These are phyloP conservation scores for Tinea semifulvella DNA, from an alignment of 2,888 invertebrate species.

Conservation along the genomic window DNA sequence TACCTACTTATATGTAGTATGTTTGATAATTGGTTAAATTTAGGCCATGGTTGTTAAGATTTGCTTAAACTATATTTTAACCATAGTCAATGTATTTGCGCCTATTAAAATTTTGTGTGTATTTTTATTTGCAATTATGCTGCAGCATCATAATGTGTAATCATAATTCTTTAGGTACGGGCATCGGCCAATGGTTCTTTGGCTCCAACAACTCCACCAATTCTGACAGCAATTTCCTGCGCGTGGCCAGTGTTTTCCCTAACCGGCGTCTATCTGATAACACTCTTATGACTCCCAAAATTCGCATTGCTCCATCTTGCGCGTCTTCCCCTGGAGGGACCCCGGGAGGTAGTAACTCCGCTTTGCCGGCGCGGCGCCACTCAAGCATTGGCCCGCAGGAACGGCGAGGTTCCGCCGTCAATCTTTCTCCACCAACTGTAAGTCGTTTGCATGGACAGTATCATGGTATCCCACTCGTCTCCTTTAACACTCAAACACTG, in stretches of 20 bases:
- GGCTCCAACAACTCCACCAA: constrained; percentile 85
- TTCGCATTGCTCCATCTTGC: constrained; percentile 87
- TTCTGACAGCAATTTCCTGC: constrained; percentile 82
- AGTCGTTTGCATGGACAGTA: constrained; percentile 50
- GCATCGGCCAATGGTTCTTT: constrained; percentile 84
- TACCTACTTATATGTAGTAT: too few relatives aligned
- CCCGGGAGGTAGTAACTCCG: constrained; percentile 77
- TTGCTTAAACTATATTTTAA: too few relatives aligned
- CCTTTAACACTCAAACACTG: too few relatives aligned
- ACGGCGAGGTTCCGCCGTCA: constrained; percentile 82
- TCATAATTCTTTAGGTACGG: constrained; percentile 32
- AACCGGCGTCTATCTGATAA: constrained; percentile 91
- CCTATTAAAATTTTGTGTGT: too few relatives aligned
- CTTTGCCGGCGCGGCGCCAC: constrained; percentile 86
- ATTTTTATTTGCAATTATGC: too few relatives aligned
- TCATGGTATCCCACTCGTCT: too few relatives aligned
- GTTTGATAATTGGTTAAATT: too few relatives aligned
- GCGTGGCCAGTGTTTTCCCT: constrained; percentile 83
- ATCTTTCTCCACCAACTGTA: constrained; percentile 90
- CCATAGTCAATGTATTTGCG: too few relatives aligned
- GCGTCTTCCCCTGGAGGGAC: constrained; percentile 82
- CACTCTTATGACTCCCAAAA: constrained; percentile 90
- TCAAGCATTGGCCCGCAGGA: constrained; percentile 93
- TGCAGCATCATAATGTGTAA: background rate
- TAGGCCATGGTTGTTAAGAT: too few relatives aligned